Base-by-base conservation (phyloP, 2,797 vertebrate genomes). In the Microhierax caerulescens region DNA sequence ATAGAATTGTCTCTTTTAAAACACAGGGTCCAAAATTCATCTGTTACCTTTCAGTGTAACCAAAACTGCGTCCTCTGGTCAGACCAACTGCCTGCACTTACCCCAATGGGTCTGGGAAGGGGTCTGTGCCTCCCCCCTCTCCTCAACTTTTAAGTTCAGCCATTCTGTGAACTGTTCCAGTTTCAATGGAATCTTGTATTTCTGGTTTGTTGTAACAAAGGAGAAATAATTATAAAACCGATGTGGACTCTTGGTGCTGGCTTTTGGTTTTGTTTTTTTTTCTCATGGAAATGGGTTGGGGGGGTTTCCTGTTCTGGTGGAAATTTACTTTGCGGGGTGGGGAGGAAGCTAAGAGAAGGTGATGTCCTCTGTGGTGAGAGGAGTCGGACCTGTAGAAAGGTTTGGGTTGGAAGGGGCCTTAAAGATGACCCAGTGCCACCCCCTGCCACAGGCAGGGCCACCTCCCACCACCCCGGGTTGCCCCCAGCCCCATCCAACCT, bases 161-260 rank as follows among this genome's bases (percentile, higher is more conserved):
- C 45, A 10, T 94, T 83, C 78, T 90, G 90, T 96, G 73, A 92
- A 12, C 81, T 90, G 85, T 95, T 93, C 79, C 74, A n/a, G 41
- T 96, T 95, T 64, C 60, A 27, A 50, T 72, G 89, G 83, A 90
- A 90, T 97, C 95, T 93, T 94, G 90, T 95, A 34, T 85, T 97
- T 97, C 92, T 81, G 92, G 88, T 96, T 98, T 80, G 90, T 93
- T 95, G 94, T 93, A 96, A 96, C 91, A 96, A 84, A 60, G 81
- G 61, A 96, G 48, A 91, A 95, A 89, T 43, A 17, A 63, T 75
- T 70, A 17, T 41, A 87, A 65, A 90, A 77, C 32, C 45, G 3
- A 3, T 8, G 18, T 6, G 23, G 65, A 12, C 53, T 76, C 32
- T 1, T 36, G 32, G 21, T 74, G 48, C 37, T 60, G 34, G 34